Conservation (phyloP, 1,140 invertebrate species). For the Zaprionus camerounensis region DNA sequence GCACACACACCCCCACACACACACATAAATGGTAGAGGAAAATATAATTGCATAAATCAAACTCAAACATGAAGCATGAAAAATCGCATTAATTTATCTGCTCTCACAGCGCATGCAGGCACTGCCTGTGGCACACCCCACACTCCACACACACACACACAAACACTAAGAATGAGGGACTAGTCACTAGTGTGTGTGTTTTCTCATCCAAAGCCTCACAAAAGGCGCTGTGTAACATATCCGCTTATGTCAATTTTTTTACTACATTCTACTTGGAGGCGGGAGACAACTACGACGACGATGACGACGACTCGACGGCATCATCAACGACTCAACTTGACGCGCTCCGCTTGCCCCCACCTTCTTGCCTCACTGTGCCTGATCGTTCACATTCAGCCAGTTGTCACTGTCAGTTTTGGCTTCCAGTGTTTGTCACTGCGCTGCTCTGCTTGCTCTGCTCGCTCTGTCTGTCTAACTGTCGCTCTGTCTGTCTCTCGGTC, state of each 20-base stretch:
- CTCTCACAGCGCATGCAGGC: slow-evolving; percentile 68
- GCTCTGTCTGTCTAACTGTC: slow-evolving; percentile 6
- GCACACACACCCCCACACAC: slow-evolving; percentile 21
- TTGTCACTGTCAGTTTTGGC: slow-evolving; percentile 81
- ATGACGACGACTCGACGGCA: slow-evolving; percentile 38
- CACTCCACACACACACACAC: slow-evolving; percentile 11
- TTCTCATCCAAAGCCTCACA: slow-evolving; percentile 33
- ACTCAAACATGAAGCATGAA: slow-evolving; percentile 82
- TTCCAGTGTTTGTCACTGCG: slow-evolving; percentile 75
- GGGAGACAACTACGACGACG: not conserved
- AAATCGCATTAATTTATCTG: slow-evolving; percentile 84
- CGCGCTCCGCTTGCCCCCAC: not conserved
- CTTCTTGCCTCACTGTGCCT: slow-evolving; percentile 16
- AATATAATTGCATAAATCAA: slow-evolving; percentile 84
- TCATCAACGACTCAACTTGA: slow-evolving; percentile 55
- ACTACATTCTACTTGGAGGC: slow-evolving; percentile 38
- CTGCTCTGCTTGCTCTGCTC: not conserved
- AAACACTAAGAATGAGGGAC: not conserved
- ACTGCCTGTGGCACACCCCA: slow-evolving; percentile 59
- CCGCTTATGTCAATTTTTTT: slow-evolving; percentile 80
- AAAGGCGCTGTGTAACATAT: slow-evolving; percentile 80
- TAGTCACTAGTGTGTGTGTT: not conserved
- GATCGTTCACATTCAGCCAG: slow-evolving; percentile 66
- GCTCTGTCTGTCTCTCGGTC: slow-evolving; percentile 6
- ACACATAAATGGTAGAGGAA: slow-evolving; percentile 40